phyloP scores from a whole-genome alignment of 2,888 invertebrate genomes.

The Pristionchus arcanus region DNA sequence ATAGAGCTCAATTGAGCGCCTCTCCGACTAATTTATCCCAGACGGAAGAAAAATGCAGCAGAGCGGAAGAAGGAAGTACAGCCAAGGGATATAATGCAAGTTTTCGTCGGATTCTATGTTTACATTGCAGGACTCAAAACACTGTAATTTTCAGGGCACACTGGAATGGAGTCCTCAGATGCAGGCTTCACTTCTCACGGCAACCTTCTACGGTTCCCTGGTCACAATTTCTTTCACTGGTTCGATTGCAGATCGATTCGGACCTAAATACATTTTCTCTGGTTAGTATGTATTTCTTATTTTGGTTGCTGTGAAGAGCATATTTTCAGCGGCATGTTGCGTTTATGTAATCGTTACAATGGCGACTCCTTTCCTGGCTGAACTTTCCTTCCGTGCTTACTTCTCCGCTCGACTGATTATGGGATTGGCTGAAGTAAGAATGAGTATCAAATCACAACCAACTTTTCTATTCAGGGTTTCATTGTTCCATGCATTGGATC shows the following conservation, averaged over 20 bases:
- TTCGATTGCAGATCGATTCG: constrained; percentile 69
- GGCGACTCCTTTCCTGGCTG: not conserved
- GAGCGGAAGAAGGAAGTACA: not conserved
- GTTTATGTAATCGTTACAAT: not conserved
- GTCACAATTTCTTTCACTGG: constrained; percentile 67
- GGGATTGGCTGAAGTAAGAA: constrained; percentile 14
- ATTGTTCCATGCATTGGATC: constrained; percentile 65
- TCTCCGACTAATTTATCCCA: not conserved
- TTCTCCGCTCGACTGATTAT: not conserved
- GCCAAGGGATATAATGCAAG: not conserved
- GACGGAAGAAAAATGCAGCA: not conserved
- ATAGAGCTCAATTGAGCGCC: constrained; percentile 7
- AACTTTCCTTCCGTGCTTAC: not conserved
- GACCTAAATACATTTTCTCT: constrained; percentile 63
- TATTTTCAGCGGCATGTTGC: no score
- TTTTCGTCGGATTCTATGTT: not conserved
- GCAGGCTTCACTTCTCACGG: constrained; percentile 68
- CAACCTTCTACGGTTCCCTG: constrained; percentile 71
- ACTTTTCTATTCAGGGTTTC: constrained; percentile 62
- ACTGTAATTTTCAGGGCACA: constrained; percentile 61
- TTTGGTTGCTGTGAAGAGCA: no score
- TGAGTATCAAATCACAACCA: no score
- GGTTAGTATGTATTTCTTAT: not conserved
- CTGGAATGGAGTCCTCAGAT: constrained; percentile 65
- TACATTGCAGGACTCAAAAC: not conserved